Evolutionary conservation across 2,888 invertebrate genomes (phyloP).

Genomic region (Drosophila parthenogenetica): DNA sequence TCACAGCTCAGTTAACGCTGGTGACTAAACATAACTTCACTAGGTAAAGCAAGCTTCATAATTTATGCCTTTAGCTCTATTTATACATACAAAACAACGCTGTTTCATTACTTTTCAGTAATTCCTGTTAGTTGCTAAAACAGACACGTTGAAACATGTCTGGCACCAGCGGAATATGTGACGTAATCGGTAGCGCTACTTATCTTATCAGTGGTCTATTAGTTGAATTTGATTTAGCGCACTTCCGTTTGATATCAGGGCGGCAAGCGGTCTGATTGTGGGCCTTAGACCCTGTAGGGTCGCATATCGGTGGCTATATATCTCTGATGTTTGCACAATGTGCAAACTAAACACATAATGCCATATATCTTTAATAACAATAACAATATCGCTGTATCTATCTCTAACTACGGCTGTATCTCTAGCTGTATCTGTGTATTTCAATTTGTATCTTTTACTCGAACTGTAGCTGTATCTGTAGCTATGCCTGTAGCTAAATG

Average conservation of each 20-base stretch:
- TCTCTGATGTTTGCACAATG: slow-evolving; percentile 38
- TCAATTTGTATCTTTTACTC: slow-evolving; percentile 5
- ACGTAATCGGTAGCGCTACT: slow-evolving; percentile 35
- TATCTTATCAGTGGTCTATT: slow-evolving; percentile 67
- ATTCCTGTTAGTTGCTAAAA: not conserved
- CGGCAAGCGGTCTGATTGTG: not conserved
- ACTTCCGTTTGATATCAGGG: slow-evolving; percentile 50
- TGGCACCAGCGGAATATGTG: slow-evolving; percentile 3
- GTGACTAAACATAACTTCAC: no score
- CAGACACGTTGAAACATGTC: slow-evolving; percentile 2
- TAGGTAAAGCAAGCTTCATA: no score
- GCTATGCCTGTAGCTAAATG: slow-evolving; percentile 34
- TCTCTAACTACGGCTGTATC: not conserved
- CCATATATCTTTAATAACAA: not conserved
- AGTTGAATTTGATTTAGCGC: slow-evolving; percentile 65
- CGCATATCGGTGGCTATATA: slow-evolving; percentile 15
- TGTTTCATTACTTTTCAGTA: no score
- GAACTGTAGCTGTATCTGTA: slow-evolving; percentile 21
- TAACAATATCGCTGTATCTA: no score
- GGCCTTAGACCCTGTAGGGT: not conserved
- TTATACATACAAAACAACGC: no score
- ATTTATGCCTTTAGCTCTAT: no score
- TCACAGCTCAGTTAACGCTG: no score
- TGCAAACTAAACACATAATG: slow-evolving; percentile 6
- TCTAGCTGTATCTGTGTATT: slow-evolving; percentile 4